Percentiles rank a stretch among this genome's conserved stretches.
These are phyloP conservation scores for Podarcis cretensis DNA, from an alignment of 2,113 vertebrate genomes.

Conservation along the genomic window DNA sequence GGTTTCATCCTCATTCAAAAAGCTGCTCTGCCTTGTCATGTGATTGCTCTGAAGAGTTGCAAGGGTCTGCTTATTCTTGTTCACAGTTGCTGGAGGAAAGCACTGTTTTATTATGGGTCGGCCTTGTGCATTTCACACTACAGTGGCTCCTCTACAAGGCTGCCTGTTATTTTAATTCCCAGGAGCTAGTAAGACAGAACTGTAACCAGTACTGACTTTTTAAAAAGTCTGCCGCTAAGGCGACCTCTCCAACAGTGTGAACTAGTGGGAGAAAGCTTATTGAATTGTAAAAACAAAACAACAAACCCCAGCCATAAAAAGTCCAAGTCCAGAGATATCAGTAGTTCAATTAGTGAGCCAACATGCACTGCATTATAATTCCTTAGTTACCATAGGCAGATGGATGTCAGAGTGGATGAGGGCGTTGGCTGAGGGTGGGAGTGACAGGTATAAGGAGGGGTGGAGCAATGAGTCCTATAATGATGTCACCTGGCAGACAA, in stretches of 20 bases:
- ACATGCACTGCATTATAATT: neutral
- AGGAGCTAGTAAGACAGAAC: neutral
- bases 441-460: too few relatives aligned
- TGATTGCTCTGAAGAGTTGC: neutral
- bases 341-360: neutral
- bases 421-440: too few relatives aligned
- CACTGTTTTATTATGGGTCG: neutral
- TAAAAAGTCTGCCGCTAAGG: neutral
- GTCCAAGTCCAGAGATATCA: neutral
- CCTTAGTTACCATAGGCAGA: neutral
- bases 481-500: too few relatives aligned
- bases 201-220: neutral
- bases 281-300: neutral
- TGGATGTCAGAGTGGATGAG: neutral
- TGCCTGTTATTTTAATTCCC: conserved; percentile 20
- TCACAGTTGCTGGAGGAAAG: conserved; percentile 5
- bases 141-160: neutral
- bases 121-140: conserved; percentile 10
- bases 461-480: too few relatives aligned
- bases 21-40: neutral
- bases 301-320: neutral
- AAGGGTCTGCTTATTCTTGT: conserved; percentile 1
- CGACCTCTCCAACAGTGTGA: neutral
- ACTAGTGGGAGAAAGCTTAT: neutral
- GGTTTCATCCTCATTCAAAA: conserved; percentile 23